A percentile compares a stretch with the other conserved stretches of the same genome.
These are phyloP conservation scores for Drosophila picticornis DNA, from an alignment of 2,888 invertebrate genomes.

Conservation along the genomic window DNA sequence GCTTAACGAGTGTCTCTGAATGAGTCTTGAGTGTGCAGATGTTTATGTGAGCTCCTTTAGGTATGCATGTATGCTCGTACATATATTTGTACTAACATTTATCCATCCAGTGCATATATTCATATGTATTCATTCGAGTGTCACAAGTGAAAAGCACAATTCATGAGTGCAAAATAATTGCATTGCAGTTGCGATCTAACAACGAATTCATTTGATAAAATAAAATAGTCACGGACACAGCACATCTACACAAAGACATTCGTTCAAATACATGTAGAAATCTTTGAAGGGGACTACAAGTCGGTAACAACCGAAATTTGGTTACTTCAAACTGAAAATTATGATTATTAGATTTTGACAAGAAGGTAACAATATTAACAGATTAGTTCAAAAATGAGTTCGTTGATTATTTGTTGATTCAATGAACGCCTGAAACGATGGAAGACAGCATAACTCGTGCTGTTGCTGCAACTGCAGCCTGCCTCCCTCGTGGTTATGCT, in stretches of 20 bases:
- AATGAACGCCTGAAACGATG: slow-evolving; percentile 12
- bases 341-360: neutral
- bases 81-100: neutral
- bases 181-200: slow-evolving; percentile 42
- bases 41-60: slow-evolving; percentile 18
- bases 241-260: neutral
- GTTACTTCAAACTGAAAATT: neutral
- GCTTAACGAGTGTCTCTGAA: slow-evolving; percentile 65
- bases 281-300: neutral
- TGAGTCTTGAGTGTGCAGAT: slow-evolving; percentile 37
- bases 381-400: neutral
- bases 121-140: slow-evolving; percentile 39
- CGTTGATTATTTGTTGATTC: neutral
- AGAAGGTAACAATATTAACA: neutral
- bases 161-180: slow-evolving; percentile 51
- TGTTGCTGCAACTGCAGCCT: slow-evolving; percentile 1
- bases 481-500: slow-evolving; percentile 14
- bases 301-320: neutral
- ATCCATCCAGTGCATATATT: slow-evolving; percentile 4
- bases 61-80: slow-evolving; percentile 21
- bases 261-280: neutral
- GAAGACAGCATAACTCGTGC: neutral
- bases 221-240: neutral
- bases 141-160: slow-evolving; percentile 67
- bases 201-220: slow-evolving; percentile 24